A percentile compares a stretch with the other conserved stretches of the same genome.
Conservation (phyloP, 2,113 vertebrate species). For the Saguinus midas region DNA sequence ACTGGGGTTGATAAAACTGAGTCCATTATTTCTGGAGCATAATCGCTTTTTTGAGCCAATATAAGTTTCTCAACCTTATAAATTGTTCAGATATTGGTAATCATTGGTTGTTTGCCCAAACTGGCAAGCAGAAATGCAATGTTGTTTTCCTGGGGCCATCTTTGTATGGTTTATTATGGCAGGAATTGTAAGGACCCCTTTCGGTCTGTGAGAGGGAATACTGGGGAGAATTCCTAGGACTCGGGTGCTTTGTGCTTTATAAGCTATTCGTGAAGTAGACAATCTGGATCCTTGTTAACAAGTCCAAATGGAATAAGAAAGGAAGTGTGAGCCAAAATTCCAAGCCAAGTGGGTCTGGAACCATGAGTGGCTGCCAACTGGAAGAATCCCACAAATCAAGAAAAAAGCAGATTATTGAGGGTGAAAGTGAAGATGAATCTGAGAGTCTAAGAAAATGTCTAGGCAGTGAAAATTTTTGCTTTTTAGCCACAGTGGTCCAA, state of each 20-base stretch:
- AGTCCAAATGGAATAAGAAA: slow-evolving; percentile 37
- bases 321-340: neutral
- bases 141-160: neutral
- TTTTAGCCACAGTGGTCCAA: neutral
- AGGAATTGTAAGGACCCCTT: neutral
- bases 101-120: neutral
- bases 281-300: slow-evolving; percentile 42
- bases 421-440: neutral
- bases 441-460: neutral
- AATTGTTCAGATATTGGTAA: neutral
- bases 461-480: neutral
- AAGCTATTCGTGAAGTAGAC: slow-evolving; percentile 22
- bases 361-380: neutral
- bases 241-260: neutral
- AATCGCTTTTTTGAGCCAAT: neutral
- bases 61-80: neutral
- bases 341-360: slow-evolving; percentile 28
- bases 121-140: neutral
- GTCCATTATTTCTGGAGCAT: neutral
- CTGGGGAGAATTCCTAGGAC: neutral
- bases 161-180: neutral
- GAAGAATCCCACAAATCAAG: slow-evolving; percentile 26
- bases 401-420: neutral
- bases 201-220: neutral
- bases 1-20: neutral